Conservation (phyloP, 2,888 invertebrate genomes). For the Minunthozetes semirufus region DNA sequence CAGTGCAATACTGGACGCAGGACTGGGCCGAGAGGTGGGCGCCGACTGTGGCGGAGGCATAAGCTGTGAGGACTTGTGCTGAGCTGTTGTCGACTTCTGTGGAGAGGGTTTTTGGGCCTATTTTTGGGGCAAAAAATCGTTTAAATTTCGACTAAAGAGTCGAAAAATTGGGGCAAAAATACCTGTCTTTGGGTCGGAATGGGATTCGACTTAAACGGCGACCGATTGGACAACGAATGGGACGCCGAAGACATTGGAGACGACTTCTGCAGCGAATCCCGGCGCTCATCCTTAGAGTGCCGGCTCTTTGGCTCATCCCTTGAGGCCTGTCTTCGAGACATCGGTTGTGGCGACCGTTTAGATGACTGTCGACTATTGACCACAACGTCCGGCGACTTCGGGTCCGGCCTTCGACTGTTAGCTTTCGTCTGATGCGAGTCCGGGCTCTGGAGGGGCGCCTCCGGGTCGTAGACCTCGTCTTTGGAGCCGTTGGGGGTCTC, state of each 20-base stretch:
- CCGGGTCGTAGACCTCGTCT: slow-evolving; percentile 39
- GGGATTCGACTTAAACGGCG: slow-evolving; percentile 12
- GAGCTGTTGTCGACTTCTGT: not conserved
- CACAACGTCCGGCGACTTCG: not conserved
- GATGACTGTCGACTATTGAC: not conserved
- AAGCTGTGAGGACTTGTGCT: not conserved
- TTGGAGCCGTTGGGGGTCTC: not conserved
- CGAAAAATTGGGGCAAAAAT: not conserved
- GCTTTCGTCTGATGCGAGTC: slow-evolving; percentile 1
- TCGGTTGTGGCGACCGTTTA: not conserved
- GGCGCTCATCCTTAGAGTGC: not conserved
- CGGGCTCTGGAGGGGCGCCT: slow-evolving; percentile 40
- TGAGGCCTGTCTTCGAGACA: no score
- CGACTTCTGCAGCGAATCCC: not conserved
- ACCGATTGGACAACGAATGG: not conserved
- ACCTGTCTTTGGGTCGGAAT: slow-evolving; percentile 14
- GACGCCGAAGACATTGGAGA: not conserved
- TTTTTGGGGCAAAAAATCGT: not conserved
- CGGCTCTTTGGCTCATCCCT: no score
- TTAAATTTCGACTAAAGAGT: no score
- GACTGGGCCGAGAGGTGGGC: not conserved
- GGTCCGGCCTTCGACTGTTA: not conserved
- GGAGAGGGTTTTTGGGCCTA: not conserved
- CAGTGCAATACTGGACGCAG: no score
- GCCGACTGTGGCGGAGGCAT: not conserved